Evolutionary conservation across 2,797 vertebrate genomes (phyloP).

Genomic region (Propithecus deckenii): DNA sequence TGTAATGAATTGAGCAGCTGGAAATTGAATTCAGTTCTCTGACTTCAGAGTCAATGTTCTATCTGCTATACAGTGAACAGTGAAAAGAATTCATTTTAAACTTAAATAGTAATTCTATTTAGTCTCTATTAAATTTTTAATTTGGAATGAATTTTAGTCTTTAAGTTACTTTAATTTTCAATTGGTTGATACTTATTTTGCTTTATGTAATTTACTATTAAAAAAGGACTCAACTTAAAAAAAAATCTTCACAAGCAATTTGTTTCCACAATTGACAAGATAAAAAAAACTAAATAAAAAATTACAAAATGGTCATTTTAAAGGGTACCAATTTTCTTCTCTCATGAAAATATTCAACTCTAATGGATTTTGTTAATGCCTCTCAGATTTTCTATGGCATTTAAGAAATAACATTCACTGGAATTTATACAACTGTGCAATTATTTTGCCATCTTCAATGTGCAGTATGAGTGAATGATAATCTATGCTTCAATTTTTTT

Average conservation of each 20-base stretch:
- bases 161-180: background rate
- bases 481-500: background rate
- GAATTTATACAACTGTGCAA: background rate
- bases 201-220: background rate
- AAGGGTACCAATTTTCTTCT: background rate
- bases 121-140: background rate
- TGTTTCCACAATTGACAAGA: background rate
- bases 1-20: background rate
- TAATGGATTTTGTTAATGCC: constrained; percentile 1
- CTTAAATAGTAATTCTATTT: background rate
- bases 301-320: background rate
- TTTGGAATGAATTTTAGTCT: background rate
- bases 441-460: constrained; percentile 9
- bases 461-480: background rate
- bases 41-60: background rate
- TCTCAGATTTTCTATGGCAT: background rate
- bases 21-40: background rate
- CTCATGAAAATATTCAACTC: background rate
- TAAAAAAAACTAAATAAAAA: background rate
- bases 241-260: background rate
- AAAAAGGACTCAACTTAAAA: background rate
- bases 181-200: constrained; percentile 16
- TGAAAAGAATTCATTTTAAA: background rate
- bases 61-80: background rate
- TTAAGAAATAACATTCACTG: constrained; percentile 28